These are phyloP conservation scores for Bolinopsis microptera DNA, from an alignment of 37 sponge, comb jelly and placozoan species.

Conservation along the genomic window DNA sequence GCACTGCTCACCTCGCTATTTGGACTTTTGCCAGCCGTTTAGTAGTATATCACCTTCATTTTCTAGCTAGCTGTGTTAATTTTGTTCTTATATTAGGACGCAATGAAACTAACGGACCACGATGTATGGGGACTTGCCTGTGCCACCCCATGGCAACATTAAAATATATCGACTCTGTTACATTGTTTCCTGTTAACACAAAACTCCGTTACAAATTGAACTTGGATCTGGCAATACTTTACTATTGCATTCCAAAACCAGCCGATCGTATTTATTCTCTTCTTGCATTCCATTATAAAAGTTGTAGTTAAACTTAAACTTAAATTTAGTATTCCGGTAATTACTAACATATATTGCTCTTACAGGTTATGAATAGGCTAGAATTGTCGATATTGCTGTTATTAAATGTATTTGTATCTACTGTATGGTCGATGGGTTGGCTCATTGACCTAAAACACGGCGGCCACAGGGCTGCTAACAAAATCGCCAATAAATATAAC, in stretches of 20 bases:
- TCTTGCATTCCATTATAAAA: no score
- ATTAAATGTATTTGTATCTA: slow-evolving; percentile 19
- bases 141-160: no score
- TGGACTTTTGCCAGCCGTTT: neutral
- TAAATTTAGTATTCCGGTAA: no score
- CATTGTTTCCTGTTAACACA: no score
- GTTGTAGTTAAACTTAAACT: no score
- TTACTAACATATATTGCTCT: no score
- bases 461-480: slow-evolving; percentile 14
- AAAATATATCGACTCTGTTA: no score
- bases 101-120: no score
- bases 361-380: slow-evolving; percentile 29
- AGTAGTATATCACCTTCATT: neutral
- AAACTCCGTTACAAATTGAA: no score
- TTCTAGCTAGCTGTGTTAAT: neutral
- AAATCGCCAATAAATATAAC: slow-evolving; percentile 40
- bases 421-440: slow-evolving; percentile 21
- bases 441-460: slow-evolving; percentile 48
- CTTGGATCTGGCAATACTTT: neutral
- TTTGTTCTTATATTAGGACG: neutral
- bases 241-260: no score
- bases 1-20: neutral
- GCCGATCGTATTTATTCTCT: no score
- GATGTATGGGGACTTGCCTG: no score
- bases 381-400: neutral